phyloP scores from a whole-genome alignment of 37 sponge, comb jelly and placozoan species.

The Oscarella lobularis region DNA sequence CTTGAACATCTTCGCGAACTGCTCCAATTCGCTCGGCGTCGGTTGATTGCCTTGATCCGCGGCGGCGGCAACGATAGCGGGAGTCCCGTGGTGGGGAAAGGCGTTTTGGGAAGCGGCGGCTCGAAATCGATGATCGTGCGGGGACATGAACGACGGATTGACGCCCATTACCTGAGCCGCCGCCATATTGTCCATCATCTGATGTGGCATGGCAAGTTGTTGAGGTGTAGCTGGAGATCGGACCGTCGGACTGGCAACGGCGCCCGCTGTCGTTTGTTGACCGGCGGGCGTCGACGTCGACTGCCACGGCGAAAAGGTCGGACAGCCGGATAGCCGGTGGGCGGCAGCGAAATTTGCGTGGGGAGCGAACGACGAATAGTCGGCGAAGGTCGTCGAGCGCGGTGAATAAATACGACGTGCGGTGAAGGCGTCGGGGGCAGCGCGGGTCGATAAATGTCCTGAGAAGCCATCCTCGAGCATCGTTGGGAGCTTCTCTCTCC shows the following conservation, averaged over 20 bases:
- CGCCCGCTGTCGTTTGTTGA: background rate
- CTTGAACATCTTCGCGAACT: slow-evolving; percentile 51
- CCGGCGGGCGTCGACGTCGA: background rate
- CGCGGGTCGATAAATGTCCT: background rate
- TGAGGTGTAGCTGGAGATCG: too few relatives aligned
- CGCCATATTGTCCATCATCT: background rate
- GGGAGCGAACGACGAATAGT: background rate
- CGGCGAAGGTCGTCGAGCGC: background rate
- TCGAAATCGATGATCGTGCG: background rate
- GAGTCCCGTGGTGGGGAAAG: background rate
- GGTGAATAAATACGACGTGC: background rate
- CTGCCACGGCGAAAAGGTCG: background rate
- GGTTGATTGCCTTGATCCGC: slow-evolving; percentile 12
- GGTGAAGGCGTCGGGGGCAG: background rate
- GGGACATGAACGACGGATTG: background rate
- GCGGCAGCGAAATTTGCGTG: background rate
- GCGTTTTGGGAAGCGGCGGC: background rate
- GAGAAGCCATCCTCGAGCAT: slow-evolving; percentile 2
- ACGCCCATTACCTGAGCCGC: background rate
- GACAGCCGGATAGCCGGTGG: background rate
- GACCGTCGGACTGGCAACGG: background rate
- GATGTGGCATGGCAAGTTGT: background rate
- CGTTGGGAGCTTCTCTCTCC: background rate
- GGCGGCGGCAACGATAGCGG: background rate
- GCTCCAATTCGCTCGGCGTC: slow-evolving; percentile 22